Evolutionary conservation across 2,797 vertebrate species (phyloP).

Genomic region (Hapalemur alaotrensis): DNA sequence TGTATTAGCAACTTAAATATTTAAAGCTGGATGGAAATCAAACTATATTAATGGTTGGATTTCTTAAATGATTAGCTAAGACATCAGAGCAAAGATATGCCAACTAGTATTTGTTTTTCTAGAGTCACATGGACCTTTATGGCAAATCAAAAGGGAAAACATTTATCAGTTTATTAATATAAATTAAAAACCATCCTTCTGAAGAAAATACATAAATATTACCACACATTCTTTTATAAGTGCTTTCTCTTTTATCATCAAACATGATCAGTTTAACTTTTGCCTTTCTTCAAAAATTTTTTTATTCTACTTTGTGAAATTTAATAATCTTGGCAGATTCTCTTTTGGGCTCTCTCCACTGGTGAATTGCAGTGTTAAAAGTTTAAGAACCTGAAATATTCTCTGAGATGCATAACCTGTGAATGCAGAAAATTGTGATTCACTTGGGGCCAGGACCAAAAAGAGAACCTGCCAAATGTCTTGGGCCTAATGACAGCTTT

Average conservation of each 20-base stretch:
- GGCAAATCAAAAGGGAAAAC: neutral
- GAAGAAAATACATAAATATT: neutral
- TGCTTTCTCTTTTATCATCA: neutral
- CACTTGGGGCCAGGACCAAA: neutral
- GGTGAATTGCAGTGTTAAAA: neutral
- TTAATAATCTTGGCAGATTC: neutral
- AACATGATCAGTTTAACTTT: slow-evolving; percentile 14
- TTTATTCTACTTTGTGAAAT: neutral
- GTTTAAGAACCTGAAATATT: neutral
- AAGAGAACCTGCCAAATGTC: neutral
- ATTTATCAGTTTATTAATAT: neutral
- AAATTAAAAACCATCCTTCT: neutral
- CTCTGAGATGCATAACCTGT: neutral
- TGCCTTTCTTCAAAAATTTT: neutral
- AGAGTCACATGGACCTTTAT: neutral
- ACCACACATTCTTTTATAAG: neutral
- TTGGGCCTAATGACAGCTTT: neutral
- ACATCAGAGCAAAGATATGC: neutral
- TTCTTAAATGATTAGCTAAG: slow-evolving; percentile 6
- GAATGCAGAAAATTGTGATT: neutral
- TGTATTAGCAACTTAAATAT: neutral
- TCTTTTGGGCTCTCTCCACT: neutral
- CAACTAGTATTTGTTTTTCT: neutral
- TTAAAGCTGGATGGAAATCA: neutral
- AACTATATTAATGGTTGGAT: neutral